Evolutionary conservation across 2,113 vertebrate genomes (phyloP).

Genomic region (Casuarius casuarius): DNA sequence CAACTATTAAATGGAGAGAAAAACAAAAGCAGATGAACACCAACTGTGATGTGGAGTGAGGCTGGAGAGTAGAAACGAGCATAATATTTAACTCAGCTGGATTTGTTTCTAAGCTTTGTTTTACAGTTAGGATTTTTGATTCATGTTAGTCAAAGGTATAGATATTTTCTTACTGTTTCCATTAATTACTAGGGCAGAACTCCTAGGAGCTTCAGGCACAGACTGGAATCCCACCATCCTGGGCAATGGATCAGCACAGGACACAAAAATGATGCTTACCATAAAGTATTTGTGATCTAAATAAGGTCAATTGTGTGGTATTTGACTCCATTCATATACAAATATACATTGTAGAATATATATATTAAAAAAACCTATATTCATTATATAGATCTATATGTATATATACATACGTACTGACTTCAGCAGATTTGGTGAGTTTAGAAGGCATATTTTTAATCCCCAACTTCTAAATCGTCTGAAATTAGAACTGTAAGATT

Average conservation of each 20-base stretch:
- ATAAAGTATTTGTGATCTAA: neutral
- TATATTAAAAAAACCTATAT: neutral
- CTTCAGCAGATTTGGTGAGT: neutral
- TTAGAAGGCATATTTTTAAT: neutral
- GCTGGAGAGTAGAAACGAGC: neutral
- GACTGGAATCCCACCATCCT: neutral
- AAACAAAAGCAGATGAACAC: neutral
- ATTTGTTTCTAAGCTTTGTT: neutral
- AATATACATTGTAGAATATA: neutral
- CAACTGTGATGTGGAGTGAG: neutral
- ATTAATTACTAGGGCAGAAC: neutral
- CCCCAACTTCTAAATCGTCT: neutral
- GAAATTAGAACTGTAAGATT: neutral
- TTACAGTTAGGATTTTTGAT: neutral
- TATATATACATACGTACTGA: neutral
- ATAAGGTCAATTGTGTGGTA: neutral
- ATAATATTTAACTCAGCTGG: neutral
- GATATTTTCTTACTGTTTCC: neutral
- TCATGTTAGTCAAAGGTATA: accelerated
- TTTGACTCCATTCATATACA: neutral
- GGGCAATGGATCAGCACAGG: neutral
- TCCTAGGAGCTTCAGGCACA: neutral
- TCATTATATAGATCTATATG: neutral
- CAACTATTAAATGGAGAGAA: neutral
- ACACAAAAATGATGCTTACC: neutral